phyloP scores from a whole-genome alignment of 2,888 invertebrate species.

The Julus scandinavius region DNA sequence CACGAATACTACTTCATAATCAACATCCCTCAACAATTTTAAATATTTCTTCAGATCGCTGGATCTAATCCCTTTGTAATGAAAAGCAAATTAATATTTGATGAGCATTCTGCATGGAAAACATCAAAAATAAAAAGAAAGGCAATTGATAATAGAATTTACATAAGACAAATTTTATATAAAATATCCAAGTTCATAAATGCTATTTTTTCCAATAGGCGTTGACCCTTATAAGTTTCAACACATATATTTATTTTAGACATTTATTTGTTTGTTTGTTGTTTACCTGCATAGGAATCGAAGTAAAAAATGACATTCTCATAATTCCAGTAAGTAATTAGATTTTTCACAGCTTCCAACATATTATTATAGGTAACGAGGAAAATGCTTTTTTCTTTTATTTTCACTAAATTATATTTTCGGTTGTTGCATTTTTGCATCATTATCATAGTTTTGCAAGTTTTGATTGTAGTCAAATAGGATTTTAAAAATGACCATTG shows the following conservation, averaged over 20 bases:
- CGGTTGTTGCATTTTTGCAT: not conserved
- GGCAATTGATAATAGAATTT: not conserved
- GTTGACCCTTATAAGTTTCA: too few relatives aligned
- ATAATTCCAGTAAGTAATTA: slow-evolving; percentile 33
- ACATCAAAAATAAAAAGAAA: not conserved
- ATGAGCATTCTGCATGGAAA: not conserved
- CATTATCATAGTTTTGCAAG: not conserved
- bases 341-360: not conserved
- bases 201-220: too few relatives aligned
- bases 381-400: not conserved
- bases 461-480: not conserved
- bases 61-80: not conserved
- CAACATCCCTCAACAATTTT: not conserved
- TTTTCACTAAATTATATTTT: not conserved
- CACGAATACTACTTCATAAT: not conserved
- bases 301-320: slow-evolving; percentile 26
- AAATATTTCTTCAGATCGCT: not conserved
- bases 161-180: too few relatives aligned
- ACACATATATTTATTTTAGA: too few relatives aligned
- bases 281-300: not conserved
- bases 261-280: too few relatives aligned
- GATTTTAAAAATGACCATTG: slow-evolving; percentile 16
- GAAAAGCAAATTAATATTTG: not conserved
- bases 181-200: not conserved
- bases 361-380: not conserved